Evolutionary conservation across 2,888 invertebrate species (phyloP).

Genomic region (Phragmatobia fuliginosa): DNA sequence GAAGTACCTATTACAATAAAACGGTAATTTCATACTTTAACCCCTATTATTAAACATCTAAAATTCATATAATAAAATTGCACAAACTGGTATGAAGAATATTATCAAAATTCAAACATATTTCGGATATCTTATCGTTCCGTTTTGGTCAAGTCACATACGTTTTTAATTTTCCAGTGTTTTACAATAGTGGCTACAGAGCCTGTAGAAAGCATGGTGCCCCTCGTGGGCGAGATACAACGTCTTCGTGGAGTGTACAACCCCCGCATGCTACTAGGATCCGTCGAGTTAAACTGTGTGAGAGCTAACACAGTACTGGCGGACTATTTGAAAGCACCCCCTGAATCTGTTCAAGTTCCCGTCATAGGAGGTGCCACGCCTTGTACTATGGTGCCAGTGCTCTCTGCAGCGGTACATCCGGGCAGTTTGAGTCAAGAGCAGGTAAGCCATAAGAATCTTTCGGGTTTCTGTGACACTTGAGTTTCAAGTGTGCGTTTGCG

Average conservation of each 20-base stretch:
- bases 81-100: neutral
- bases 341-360: slow-evolving; percentile 88
- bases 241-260: slow-evolving; percentile 81
- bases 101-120: neutral
- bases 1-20: too few species aligned
- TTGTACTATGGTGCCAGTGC: slow-evolving; percentile 89
- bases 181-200: slow-evolving; percentile 80
- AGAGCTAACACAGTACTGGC: slow-evolving; percentile 90
- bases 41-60: too few species aligned
- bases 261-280: slow-evolving; percentile 85
- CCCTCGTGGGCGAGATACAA: slow-evolving; percentile 89
- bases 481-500: too few species aligned
- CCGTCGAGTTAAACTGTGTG: slow-evolving; percentile 90
- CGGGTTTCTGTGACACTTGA: too few species aligned
- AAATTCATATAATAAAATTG: too few species aligned
- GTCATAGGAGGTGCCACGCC: slow-evolving; percentile 91
- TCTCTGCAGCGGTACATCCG: slow-evolving; percentile 88
- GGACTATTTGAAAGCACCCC: slow-evolving; percentile 87
- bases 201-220: slow-evolving; percentile 90
- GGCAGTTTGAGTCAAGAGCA: slow-evolving; percentile 81
- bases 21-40: too few species aligned
- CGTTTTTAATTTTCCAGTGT: slow-evolving; percentile 55
- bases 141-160: neutral
- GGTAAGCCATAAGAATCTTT: slow-evolving; percentile 50
- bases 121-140: too few species aligned